These are phyloP conservation scores for Drosophila fuyamai DNA, from an alignment of 1,140 invertebrate genomes.

Conservation along the genomic window DNA sequence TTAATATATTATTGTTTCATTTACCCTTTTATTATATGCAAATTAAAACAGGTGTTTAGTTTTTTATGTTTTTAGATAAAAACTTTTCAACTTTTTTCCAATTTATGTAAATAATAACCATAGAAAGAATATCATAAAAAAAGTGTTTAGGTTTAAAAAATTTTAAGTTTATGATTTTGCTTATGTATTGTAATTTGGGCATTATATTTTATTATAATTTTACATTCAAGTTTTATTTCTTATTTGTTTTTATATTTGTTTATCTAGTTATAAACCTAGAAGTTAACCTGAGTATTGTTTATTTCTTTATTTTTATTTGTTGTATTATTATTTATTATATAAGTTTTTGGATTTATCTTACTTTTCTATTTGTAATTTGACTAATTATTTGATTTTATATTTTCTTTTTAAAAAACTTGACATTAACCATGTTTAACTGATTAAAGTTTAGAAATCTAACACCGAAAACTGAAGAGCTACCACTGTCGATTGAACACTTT, in stretches of 20 bases:
- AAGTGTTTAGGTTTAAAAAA: too few relatives aligned
- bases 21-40: too few relatives aligned
- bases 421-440: conserved; percentile 17
- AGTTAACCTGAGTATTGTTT: too few relatives aligned
- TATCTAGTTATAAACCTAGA: background rate
- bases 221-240: background rate
- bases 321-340: conserved; percentile 4
- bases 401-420: conserved; percentile 37
- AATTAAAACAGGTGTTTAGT: too few relatives aligned
- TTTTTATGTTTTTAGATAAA: too few relatives aligned
- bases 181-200: background rate
- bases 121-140: too few relatives aligned
- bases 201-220: background rate
- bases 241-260: background rate
- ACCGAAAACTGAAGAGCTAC: conserved; percentile 41
- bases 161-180: background rate
- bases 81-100: too few relatives aligned
- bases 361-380: conserved; percentile 34
- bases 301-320: background rate
- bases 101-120: too few relatives aligned
- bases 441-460: conserved; percentile 58
- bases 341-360: conserved; percentile 13
- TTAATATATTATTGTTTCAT: too few relatives aligned
- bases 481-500: conserved; percentile 61
- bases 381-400: conserved; percentile 57